A percentile compares a stretch with the other conserved stretches of the same genome.
These are phyloP conservation scores for Pogonocichla stellata DNA, from an alignment of 2,113 vertebrate species.

Conservation along the genomic window DNA sequence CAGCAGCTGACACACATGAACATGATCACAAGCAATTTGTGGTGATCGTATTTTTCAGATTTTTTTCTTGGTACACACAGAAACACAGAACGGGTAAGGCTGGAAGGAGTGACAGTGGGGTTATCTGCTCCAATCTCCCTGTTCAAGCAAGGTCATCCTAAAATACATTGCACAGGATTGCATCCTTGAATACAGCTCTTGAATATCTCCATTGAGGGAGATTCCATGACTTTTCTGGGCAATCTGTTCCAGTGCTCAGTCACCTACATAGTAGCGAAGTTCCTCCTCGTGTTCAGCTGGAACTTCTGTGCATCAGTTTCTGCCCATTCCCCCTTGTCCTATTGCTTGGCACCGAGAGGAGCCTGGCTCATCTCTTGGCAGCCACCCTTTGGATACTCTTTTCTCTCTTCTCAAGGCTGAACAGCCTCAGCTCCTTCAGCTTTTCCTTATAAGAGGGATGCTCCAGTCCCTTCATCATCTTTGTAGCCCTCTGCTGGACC, in stretches of 20 bases:
- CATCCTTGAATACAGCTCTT: not conserved
- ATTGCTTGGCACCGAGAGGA: not conserved
- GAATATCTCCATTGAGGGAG: not conserved
- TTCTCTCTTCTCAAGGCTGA: not conserved
- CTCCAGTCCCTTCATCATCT: not conserved
- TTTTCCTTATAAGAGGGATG: not conserved
- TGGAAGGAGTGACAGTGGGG: not conserved
- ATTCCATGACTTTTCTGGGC: not conserved
- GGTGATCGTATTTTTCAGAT: not conserved
- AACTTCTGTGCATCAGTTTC: not conserved
- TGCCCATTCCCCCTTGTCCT: not conserved
- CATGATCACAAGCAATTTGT: not conserved
- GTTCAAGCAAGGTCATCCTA: not conserved
- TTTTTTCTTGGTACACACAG: not conserved
- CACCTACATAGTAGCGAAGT: rapidly evolving
- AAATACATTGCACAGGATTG: not conserved
- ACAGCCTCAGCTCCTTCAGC: not conserved
- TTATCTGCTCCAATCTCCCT: not conserved
- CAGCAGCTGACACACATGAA: not conserved
- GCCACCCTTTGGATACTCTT: not conserved
- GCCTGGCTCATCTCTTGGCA: not conserved
- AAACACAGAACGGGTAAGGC: too few species aligned
- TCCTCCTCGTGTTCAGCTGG: not conserved
- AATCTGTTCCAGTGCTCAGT: not conserved
- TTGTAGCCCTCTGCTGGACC: too few species aligned